phyloP scores from a whole-genome alignment of 1,140 invertebrate genomes.

The Bathynomus jamesi region DNA sequence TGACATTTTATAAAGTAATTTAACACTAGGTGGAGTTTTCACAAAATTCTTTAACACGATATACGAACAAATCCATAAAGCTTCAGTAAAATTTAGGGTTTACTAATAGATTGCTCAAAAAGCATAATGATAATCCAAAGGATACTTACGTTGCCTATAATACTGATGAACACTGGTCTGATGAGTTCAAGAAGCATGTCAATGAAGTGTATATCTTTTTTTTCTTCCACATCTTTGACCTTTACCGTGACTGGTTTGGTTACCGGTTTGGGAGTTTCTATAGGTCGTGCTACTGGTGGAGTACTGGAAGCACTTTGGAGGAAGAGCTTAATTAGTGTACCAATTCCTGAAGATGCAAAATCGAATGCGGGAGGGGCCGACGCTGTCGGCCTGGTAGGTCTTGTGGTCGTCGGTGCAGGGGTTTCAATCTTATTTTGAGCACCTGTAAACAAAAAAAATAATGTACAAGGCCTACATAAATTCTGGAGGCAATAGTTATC shows the following conservation, averaged over 20 bases:
- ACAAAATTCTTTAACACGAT: too few species aligned
- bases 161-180: constrained; percentile 33
- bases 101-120: too few species aligned
- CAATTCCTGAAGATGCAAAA: background rate
- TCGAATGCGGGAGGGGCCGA: background rate
- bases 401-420: background rate
- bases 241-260: background rate
- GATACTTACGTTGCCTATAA: constrained; percentile 29
- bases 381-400: background rate
- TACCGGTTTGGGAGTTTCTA: background rate
- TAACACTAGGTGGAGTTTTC: too few species aligned
- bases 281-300: background rate
- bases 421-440: constrained; percentile 1
- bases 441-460: background rate
- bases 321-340: background rate
- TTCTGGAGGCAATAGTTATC: background rate
- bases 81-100: too few species aligned
- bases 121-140: too few species aligned
- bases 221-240: too few species aligned
- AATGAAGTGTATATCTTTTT: constrained; percentile 25
- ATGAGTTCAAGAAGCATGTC: constrained; percentile 31
- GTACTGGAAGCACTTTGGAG: background rate
- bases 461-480: too few species aligned
- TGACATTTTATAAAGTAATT: too few species aligned
- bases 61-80: too few species aligned